phyloP scores from a whole-genome alignment of 2,888 invertebrate species.

The Harpagoxenus sublaevis region DNA sequence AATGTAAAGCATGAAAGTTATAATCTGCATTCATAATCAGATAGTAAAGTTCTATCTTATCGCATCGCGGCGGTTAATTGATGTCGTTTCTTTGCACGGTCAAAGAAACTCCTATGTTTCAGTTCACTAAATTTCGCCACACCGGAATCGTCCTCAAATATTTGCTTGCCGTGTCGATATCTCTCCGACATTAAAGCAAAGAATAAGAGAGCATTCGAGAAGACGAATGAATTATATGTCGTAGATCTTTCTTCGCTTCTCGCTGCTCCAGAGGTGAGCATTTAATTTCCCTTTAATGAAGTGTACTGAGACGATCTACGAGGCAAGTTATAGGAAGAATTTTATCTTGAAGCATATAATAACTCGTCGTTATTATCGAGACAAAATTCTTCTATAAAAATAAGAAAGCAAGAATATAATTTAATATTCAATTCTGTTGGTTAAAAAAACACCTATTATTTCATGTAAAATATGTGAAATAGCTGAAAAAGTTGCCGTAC shows the following conservation, averaged over 20 bases:
- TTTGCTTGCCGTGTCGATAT: slow-evolving; percentile 1
- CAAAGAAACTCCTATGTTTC: slow-evolving; percentile 16
- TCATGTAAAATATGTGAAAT: not conserved
- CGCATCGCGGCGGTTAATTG: slow-evolving; percentile 25
- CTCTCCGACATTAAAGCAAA: not conserved
- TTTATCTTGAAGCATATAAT: slow-evolving; percentile 28
- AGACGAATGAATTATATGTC: slow-evolving; percentile 24
- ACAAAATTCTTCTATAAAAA: not conserved
- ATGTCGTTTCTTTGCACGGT: not conserved
- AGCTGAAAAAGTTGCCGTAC: not conserved
- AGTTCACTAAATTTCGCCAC: slow-evolving; percentile 1
- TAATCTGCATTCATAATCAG: not conserved
- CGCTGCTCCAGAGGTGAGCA: slow-evolving; percentile 1
- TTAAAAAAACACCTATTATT: not conserved
- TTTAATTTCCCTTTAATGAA: slow-evolving; percentile 45
- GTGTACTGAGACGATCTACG: slow-evolving; percentile 5
- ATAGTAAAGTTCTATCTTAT: slow-evolving; percentile 29
- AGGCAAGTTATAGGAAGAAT: not conserved
- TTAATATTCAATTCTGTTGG: not conserved
- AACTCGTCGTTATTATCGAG: not conserved
- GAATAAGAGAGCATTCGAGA: slow-evolving; percentile 10
- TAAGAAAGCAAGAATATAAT: not conserved
- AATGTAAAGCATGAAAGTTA: slow-evolving; percentile 34
- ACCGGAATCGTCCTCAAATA: slow-evolving; percentile 9
- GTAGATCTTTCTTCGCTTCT: slow-evolving; percentile 2